phyloP scores from a whole-genome alignment of 2,888 invertebrate species.

The Psylliodes chrysocephalus region DNA sequence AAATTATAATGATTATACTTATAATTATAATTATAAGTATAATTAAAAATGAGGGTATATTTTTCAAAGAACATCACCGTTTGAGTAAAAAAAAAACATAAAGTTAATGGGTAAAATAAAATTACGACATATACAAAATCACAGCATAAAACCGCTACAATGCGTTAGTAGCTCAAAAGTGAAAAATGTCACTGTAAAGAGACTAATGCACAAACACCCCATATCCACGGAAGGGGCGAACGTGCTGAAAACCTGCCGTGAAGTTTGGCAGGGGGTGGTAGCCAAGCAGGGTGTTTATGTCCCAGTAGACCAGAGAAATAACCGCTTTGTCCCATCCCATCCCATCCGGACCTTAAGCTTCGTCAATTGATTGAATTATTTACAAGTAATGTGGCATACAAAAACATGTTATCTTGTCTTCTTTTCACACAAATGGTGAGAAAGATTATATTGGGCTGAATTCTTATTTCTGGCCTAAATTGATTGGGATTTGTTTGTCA shows the following conservation, averaged over 20 bases:
- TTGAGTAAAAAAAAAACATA: no score
- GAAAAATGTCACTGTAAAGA: background rate
- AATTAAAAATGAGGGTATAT: no score
- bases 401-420: conserved; percentile 11
- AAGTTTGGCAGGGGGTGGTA: conserved; percentile 9
- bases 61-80: no score
- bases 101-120: no score
- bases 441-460: background rate
- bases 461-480: background rate
- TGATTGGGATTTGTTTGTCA: background rate
- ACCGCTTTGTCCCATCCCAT: conserved; percentile 5
- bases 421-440: background rate
- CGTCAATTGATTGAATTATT: conserved; percentile 1
- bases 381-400: conserved; percentile 1
- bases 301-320: conserved; percentile 8
- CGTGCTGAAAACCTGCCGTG: conserved; percentile 13
- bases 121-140: no score
- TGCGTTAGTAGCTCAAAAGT: no score
- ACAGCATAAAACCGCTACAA: no score
- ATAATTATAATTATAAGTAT: no score
- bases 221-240: conserved; percentile 1
- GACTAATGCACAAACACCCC: conserved; percentile 2
- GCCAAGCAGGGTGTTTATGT: background rate
- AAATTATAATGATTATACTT: no score
- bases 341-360: background rate